These are phyloP conservation scores for Meganola albula DNA, from an alignment of 2,888 invertebrate genomes.

Conservation along the genomic window DNA sequence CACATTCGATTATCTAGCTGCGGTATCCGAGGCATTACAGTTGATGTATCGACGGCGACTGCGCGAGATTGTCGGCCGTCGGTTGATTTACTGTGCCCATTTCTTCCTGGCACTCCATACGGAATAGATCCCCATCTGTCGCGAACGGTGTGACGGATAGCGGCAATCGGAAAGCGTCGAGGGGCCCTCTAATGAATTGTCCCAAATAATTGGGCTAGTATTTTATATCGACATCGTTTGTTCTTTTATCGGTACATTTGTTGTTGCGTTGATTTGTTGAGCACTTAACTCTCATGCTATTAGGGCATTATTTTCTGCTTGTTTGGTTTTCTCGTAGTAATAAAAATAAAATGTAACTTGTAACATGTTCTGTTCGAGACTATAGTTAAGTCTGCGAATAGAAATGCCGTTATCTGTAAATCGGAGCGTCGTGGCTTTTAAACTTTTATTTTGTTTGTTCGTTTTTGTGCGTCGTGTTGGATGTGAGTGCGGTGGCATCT, in stretches of 20 bases:
- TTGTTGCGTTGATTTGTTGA: constrained; percentile 68
- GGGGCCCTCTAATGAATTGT: constrained; percentile 74
- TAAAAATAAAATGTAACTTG: constrained; percentile 20
- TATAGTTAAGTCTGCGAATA: constrained; percentile 22
- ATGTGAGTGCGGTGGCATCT: constrained; percentile 33
- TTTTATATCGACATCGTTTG: constrained; percentile 74
- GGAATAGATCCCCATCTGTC: constrained; percentile 69
- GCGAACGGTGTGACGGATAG: constrained; percentile 64
- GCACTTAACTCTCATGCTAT: constrained; percentile 59
- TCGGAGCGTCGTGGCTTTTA: constrained; percentile 23
- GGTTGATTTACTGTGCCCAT: constrained; percentile 71
- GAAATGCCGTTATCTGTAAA: constrained; percentile 25
- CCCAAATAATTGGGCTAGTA: constrained; percentile 76
- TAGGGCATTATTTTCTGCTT: constrained; percentile 43
- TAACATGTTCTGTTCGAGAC: constrained; percentile 17
- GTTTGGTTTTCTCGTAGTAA: constrained; percentile 29
- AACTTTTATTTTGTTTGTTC: constrained; percentile 27
- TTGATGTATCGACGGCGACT: constrained; percentile 75
- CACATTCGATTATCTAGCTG: constrained; percentile 76
- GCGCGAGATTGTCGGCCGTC: constrained; percentile 71
- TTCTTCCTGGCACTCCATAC: constrained; percentile 72
- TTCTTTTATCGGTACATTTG: constrained; percentile 70
- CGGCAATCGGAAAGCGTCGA: constrained; percentile 65
- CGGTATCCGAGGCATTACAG: constrained; percentile 76
- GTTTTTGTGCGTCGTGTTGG: constrained; percentile 31